Evolutionary conservation across 2,113 vertebrate species (phyloP).

Genomic region (Oreotrochilus melanogaster): DNA sequence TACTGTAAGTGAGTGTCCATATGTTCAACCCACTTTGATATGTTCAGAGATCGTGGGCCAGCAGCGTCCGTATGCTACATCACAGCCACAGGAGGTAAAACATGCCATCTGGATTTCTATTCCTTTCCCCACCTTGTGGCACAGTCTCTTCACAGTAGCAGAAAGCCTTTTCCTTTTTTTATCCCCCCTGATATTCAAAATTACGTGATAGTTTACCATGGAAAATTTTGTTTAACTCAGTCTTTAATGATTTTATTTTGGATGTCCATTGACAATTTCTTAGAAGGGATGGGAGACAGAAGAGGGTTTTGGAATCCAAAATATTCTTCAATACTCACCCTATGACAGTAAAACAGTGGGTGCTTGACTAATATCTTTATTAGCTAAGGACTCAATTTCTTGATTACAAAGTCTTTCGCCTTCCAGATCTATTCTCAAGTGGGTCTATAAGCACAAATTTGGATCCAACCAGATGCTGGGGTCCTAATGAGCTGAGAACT

Average conservation of each 20-base stretch:
- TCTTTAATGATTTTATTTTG: neutral
- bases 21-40: constrained; percentile 55
- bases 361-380: neutral
- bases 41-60: constrained; percentile 51
- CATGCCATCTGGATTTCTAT: constrained; percentile 32
- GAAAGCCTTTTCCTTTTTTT: neutral
- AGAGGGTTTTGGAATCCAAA: neutral
- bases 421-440: neutral
- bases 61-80: constrained; percentile 38
- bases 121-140: neutral
- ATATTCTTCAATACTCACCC: neutral
- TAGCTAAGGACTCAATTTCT: neutral
- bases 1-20: constrained; percentile 35
- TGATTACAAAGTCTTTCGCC: neutral
- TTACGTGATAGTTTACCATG: neutral
- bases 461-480: neutral
- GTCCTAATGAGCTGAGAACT: neutral
- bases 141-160: neutral
- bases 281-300: neutral
- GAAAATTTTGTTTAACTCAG: neutral
- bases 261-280: neutral
- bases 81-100: constrained; percentile 10
- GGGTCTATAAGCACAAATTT: neutral
- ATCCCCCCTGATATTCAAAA: neutral
- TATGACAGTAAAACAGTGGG: neutral